Percentiles rank a stretch among this genome's conserved stretches.
phyloP scores from a whole-genome alignment of 2,888 invertebrate genomes.

The Parapristionchus giblindavisi region DNA sequence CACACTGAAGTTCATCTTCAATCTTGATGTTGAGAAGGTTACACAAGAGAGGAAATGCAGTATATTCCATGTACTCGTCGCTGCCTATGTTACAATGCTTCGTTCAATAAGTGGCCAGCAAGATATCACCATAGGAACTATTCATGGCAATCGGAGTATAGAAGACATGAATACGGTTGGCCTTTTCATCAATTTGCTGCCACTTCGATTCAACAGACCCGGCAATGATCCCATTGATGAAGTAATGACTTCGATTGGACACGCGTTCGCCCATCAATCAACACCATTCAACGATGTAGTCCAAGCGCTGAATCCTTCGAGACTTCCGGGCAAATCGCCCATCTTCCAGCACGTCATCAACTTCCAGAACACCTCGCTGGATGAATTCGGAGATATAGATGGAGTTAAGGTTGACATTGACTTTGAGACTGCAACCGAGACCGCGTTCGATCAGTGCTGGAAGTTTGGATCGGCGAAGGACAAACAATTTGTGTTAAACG shows the following conservation, averaged over 20 bases:
- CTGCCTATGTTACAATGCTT: constrained; percentile 41
- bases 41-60: not conserved
- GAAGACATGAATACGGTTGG: constrained; percentile 50
- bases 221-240: not conserved
- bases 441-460: constrained; percentile 23
- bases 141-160: constrained; percentile 50
- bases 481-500: not conserved
- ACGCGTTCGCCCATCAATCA: not conserved
- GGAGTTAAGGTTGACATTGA: not conserved
- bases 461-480: constrained; percentile 6
- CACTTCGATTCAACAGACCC: constrained; percentile 36
- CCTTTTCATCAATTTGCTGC: constrained; percentile 57
- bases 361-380: constrained; percentile 15
- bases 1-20: too few relatives aligned
- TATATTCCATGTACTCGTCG: constrained; percentile 38
- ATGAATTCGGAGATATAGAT: not conserved
- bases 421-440: constrained; percentile 17
- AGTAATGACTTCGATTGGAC: not conserved
- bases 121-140: constrained; percentile 48
- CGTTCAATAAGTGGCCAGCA: constrained; percentile 17
- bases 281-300: constrained; percentile 10
- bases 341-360: constrained; percentile 29
- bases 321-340: not conserved
- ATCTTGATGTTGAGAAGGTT: too few relatives aligned
- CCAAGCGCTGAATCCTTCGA: not conserved